Percentiles rank a stretch among this genome's conserved stretches.
phyloP scores from a whole-genome alignment of 2,888 invertebrate genomes.

The Erebia ligea region DNA sequence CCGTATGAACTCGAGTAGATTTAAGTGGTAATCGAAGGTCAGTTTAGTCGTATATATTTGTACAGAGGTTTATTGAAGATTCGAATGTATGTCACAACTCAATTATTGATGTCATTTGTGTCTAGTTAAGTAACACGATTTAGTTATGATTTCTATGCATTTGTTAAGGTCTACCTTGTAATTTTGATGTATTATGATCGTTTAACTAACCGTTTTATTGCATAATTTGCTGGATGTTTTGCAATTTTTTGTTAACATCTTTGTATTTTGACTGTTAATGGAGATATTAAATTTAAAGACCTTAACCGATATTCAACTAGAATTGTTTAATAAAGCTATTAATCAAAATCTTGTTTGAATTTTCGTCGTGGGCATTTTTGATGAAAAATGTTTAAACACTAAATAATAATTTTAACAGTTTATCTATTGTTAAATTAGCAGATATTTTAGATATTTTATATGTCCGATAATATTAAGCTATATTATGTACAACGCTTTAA shows the following conservation, averaged over 20 bases:
- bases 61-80: conserved; percentile 27
- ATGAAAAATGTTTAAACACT: neutral
- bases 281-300: neutral
- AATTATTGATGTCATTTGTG: conserved; percentile 36
- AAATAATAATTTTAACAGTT: neutral
- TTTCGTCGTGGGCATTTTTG: neutral
- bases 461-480: too few species aligned
- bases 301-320: neutral
- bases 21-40: conserved; percentile 38
- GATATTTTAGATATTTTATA: too few species aligned
- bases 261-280: neutral
- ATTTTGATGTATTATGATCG: conserved; percentile 21
- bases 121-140: conserved; percentile 33
- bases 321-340: neutral
- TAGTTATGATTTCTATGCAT: conserved; percentile 27
- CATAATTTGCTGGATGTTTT: conserved; percentile 5
- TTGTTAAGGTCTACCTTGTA: conserved; percentile 25
- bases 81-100: conserved; percentile 37
- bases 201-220: conserved; percentile 16
- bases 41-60: too few species aligned
- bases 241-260: conserved; percentile 8
- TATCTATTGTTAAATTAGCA: too few species aligned
- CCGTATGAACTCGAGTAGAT: conserved; percentile 45
- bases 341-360: neutral
- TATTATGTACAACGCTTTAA: too few species aligned